Percentiles rank a stretch among this genome's conserved stretches.
phyloP scores from a whole-genome alignment of 2,113 vertebrate species.

The Corythornis madagascariensis region DNA sequence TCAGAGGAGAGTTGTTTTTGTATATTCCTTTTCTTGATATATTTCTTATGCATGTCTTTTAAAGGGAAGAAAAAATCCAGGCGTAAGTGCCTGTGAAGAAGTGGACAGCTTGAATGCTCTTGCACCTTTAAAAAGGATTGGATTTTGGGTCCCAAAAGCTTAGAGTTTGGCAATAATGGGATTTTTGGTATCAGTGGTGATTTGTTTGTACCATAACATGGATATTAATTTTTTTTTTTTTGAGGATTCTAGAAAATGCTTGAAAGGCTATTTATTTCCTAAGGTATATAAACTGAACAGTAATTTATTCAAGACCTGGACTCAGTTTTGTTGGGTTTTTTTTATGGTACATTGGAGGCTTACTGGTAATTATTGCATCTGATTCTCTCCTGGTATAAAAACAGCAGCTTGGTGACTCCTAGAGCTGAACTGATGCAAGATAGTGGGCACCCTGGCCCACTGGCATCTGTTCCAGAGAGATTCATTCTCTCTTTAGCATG shows the following conservation, averaged over 20 bases:
- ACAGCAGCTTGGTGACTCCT: background rate
- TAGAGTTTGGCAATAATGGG: background rate
- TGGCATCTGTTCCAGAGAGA: background rate
- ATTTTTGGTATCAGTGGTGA: background rate
- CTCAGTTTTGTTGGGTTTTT: background rate
- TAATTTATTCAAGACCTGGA: background rate
- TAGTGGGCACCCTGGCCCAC: background rate
- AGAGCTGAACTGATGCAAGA: background rate
- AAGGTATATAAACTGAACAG: background rate
- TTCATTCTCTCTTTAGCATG: rapidly evolving
- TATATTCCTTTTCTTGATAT: background rate
- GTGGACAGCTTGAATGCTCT: rapidly evolving
- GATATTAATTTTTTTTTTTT: background rate
- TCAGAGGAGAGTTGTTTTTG: background rate
- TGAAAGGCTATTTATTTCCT: background rate
- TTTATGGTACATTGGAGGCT: background rate
- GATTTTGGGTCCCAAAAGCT: background rate
- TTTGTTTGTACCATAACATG: background rate
- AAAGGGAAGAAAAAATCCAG: background rate
- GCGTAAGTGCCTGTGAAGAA: background rate
- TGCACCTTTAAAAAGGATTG: background rate
- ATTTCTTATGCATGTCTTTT: background rate
- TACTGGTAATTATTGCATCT: background rate
- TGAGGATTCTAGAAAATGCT: background rate
- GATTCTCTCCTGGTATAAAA: background rate